A percentile compares a stretch with the other conserved stretches of the same genome.
phyloP scores from a whole-genome alignment of 2,113 vertebrate genomes.

The Lophochroa leadbeateri region DNA sequence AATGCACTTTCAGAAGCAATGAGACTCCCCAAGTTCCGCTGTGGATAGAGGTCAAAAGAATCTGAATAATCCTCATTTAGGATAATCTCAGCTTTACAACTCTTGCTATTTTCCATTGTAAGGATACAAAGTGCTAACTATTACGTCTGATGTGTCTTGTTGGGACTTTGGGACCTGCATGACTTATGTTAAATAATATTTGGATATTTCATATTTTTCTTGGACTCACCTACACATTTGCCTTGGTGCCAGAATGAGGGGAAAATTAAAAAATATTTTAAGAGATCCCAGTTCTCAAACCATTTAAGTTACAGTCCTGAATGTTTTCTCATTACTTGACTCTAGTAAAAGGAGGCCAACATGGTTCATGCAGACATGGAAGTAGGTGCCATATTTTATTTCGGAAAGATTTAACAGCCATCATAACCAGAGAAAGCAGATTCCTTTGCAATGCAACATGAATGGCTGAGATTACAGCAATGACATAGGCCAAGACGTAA shows the following conservation, averaged over 20 bases:
- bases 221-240: conserved; percentile 46
- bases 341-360: background rate
- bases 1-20: background rate
- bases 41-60: background rate
- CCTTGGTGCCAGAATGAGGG: conserved; percentile 32
- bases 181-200: conserved; percentile 65
- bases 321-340: background rate
- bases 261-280: conserved; percentile 20
- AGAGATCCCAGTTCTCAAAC: conserved; percentile 30
- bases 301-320: background rate
- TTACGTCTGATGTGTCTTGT: conserved; percentile 2
- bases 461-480: background rate
- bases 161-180: conserved; percentile 54
- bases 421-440: background rate
- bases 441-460: background rate
- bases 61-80: conserved; percentile 26
- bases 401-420: background rate
- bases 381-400: background rate
- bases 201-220: conserved; percentile 64
- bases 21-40: background rate
- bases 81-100: conserved; percentile 39
- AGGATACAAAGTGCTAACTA: background rate
- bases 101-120: conserved; percentile 31
- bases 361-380: background rate
- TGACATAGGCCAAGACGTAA: background rate